Base-by-base conservation (phyloP, 2,797 vertebrate genomes). In the Odontamblyopus rebecca region DNA sequence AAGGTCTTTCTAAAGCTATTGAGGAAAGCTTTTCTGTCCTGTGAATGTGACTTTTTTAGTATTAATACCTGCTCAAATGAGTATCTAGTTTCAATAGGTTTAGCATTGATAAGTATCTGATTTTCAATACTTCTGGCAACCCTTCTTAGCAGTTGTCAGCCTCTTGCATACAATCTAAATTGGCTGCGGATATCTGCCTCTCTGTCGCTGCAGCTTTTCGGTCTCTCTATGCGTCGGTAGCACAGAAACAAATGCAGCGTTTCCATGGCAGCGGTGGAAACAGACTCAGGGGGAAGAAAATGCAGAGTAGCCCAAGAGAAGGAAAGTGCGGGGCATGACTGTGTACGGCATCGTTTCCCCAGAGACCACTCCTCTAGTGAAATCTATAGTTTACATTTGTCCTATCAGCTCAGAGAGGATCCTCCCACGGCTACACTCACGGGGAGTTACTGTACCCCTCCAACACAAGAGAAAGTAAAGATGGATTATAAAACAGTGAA, bases 211-310 rank as follows among this genome's bases (percentile, higher is more conserved):
- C 68, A 74, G 56, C 80, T 78, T 82, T 30, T 81, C 54, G 77
- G 79, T 66, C 73, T 69, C 48, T 82, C 78, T 71, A 72, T 85
- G 80, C 51, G 30, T 87, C 18, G 68, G 76, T 81, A 73, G 77
- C 54, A 75, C 72, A 71, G 70, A 86, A 83, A 87, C 83, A 80
- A 83, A 85, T 74, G 81, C 76, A 76, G 76, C 80, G 83, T 88
- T 86, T 81, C 78, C 70, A 62, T 16, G 32, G 89, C 88, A 84
- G 78, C 79, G 69, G 85, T 86, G 83, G 88, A 76, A 89, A 91
- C 78, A 72, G 75, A 77, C 79, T 86, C 79, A 76, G 71, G 81
- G 77, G 66, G 77, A 71, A 18, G 54, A 83, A 87, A 85, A 88
- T 86, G 83, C 84, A 88, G 87, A 82, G 78, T 76, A 79, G 75